Base-by-base conservation (phyloP, 2,888 invertebrate species). In the Lasioglossum lativentre region DNA sequence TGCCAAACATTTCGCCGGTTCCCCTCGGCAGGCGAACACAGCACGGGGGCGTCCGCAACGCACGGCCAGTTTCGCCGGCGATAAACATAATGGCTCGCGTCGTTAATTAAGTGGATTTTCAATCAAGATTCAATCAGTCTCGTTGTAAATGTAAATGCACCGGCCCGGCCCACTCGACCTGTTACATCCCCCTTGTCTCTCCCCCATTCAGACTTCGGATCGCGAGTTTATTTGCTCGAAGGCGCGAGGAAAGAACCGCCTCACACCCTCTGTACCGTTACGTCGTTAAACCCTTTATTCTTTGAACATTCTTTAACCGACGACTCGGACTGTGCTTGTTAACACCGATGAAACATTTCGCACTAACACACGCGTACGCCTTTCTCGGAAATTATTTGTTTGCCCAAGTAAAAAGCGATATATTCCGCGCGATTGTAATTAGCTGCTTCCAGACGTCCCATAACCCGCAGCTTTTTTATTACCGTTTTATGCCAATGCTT, bases 81-180 rank as follows among this genome's bases (percentile, higher is more conserved):
- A 94, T 93, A 93, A 93, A 93, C 92, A 91, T 92, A 92, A 94
- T 92, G 89, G 90, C 88, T 81, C 89, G 89, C 87, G 88, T 90
- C 89, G 93, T 93, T 94, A 92, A 94, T 94, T 94, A 93, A 94
- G 92, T 91, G 90, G 90, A 94, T 94, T 94, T 93, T 93, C 93
- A 93, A 94, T 93, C 94, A 92, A 93, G 94, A 93, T 93, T 93
- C 94, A 93, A 94, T 94, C 93, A 92, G 91, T 93, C 93, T 91
- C 92, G 92, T 90, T 94, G 94, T 94, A 93, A 93, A 94, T 94
- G 93, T 93, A 93, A 94, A 94, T 94, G 90, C 89, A 90, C 71
- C 85, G 88, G 75, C 56, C 84, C 85, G 56, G 74, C 82, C 84
- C 85, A 85, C 80, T 87, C 85, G 78, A 71, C 75, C 78, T 70